phyloP scores from a whole-genome alignment of 2,888 invertebrate genomes.

The Pseudococcus longispinus region DNA sequence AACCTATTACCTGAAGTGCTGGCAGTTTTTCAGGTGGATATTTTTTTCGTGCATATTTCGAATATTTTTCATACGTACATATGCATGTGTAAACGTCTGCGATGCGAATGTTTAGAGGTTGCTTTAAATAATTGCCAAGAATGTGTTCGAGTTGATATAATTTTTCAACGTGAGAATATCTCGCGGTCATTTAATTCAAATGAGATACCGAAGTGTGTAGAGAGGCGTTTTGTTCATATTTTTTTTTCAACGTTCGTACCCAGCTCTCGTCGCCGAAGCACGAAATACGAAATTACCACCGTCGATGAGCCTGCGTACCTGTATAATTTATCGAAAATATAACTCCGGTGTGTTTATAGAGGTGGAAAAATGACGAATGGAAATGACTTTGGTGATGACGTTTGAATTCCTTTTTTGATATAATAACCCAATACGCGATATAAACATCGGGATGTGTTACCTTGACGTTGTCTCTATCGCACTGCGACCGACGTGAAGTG shows the following conservation, averaged over 20 bases:
- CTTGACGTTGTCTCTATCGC: neutral
- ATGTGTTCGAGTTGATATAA: neutral
- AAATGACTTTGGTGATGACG: slow-evolving; percentile 15
- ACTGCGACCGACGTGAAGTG: neutral
- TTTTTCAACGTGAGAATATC: slow-evolving; percentile 29
- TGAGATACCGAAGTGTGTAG: neutral
- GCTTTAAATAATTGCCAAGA: slow-evolving; percentile 16
- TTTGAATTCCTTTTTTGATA: slow-evolving; percentile 28
- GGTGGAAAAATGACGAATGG: slow-evolving; percentile 34
- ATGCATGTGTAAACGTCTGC: neutral
- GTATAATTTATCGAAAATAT: slow-evolving; percentile 25
- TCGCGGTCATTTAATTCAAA: slow-evolving; percentile 12
- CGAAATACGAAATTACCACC: neutral
- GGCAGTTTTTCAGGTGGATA: neutral
- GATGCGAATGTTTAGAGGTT: neutral
- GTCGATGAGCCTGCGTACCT: neutral
- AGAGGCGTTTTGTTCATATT: neutral
- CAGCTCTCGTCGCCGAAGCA: neutral
- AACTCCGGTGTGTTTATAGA: neutral
- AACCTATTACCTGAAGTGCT: neutral
- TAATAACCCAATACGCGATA: neutral
- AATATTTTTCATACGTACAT: neutral
- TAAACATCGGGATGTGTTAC: neutral
- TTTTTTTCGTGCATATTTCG: neutral
- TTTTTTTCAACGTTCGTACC: neutral